Evolutionary conservation across 2,113 vertebrate genomes (phyloP).

Genomic region (Chitala chitala): DNA sequence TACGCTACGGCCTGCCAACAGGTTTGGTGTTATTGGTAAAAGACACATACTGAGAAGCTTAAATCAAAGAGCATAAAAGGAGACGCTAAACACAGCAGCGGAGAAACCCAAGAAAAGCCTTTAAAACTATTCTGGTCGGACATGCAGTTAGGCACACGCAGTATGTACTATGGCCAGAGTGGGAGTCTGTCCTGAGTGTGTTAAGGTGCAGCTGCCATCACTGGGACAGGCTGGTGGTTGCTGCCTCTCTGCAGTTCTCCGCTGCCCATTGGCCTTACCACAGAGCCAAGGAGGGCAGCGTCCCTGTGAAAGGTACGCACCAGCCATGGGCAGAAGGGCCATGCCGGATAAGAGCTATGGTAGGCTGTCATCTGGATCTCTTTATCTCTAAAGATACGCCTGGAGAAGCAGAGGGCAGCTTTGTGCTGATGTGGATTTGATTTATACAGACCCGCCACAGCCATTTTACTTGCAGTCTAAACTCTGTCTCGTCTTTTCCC

Average conservation of each 20-base stretch:
- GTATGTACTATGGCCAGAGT: too few relatives aligned
- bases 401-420: conserved; percentile 14
- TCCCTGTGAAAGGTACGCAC: conserved; percentile 5
- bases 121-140: neutral
- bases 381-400: conserved; percentile 16
- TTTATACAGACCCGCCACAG: conserved; percentile 2
- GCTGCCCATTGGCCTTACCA: too few relatives aligned
- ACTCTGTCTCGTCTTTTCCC: conserved; percentile 12
- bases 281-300: neutral
- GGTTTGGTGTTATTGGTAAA: conserved; percentile 13
- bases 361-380: conserved; percentile 25
- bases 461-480: conserved; percentile 10
- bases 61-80: conserved; percentile 38
- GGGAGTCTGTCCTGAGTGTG: too few relatives aligned
- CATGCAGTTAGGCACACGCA: neutral
- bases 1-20: neutral
- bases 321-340: neutral
- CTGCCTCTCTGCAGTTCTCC: neutral
- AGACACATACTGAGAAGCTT: conserved; percentile 27
- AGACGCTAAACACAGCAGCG: conserved; percentile 33
- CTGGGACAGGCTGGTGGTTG: neutral
- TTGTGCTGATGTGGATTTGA: conserved; percentile 15
- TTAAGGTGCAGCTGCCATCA: neutral
- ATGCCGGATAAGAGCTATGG: neutral
- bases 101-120: conserved; percentile 32